Base-by-base conservation (phyloP, 2,888 invertebrate species). In the Limnephilus rhombicus region DNA sequence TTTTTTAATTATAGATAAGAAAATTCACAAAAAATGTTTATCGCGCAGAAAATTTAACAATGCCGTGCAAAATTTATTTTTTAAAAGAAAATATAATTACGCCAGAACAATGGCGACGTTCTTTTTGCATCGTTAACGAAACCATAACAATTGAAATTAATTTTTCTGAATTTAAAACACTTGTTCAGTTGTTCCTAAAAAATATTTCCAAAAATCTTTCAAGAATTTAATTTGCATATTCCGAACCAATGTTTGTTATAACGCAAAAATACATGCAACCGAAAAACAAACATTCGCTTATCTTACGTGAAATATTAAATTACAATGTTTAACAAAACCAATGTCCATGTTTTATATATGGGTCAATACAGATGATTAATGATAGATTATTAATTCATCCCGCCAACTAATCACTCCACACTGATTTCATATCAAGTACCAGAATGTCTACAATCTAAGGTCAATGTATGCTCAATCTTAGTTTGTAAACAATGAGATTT, bases 1-100 rank as follows among this genome's bases (percentile, higher is more conserved):
- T 34, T 80, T 41, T 89, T 89, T 89, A 53, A 89, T 89, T 80
- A 89, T 15, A 89, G 88, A 89, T 89, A 89, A 89, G 88, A 34
- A 89, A 89, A 89, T 11, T 89, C 34, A 41, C 18, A 80, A 89
- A 80, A 89, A 89, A 37, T 29, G 13, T 83, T 34, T 37, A 41
- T 83, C 49, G 29, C 37, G 80, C 34, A 37, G 34, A 80, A 89
- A 89, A 89, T 80, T 80, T 18, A 80, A 89, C 80, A 37, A 37
- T 34, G 37, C 80, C 80, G 41, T 89, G 88, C 68, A n/a, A 89
- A 89, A 89, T 80, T 41, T 18, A 41, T 37, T 37, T 13, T 41
- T 80, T 80, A 34, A 34, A 41, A 80, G 86, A 49, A 88, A 89
- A 80, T 13, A 68, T 80, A 89, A 80, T 80, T 89, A 80, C 37